Conservation (phyloP, 2,797 vertebrate species). For the Fratercula arctica region DNA sequence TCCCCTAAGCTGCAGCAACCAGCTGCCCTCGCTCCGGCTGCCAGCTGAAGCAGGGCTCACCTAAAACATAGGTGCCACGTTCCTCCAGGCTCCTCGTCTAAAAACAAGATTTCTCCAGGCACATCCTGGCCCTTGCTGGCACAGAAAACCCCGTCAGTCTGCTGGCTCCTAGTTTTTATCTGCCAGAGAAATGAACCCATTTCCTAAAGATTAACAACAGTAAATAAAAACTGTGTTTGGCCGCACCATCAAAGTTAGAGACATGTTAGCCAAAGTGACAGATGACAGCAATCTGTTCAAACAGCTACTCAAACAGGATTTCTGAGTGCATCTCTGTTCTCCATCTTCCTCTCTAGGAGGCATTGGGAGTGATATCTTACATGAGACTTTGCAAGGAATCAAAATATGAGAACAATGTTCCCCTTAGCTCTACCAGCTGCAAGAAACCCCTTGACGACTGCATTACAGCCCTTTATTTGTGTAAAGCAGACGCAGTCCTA, state of each 20-base stretch:
- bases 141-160: background rate
- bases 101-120: background rate
- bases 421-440: background rate
- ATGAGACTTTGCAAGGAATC: background rate
- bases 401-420: background rate
- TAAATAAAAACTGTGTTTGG: background rate
- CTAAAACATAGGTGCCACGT: fast-evolving
- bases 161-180: background rate
- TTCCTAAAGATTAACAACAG: background rate
- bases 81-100: background rate
- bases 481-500: background rate
- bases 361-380: background rate
- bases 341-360: background rate
- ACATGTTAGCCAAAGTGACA: background rate
- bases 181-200: fast-evolving
- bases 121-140: background rate
- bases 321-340: background rate
- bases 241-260: background rate
- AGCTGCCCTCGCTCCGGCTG: background rate
- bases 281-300: background rate
- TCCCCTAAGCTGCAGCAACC: background rate
- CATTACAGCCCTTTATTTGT: background rate
- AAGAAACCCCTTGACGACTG: background rate
- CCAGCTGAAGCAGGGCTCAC: background rate
- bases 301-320: background rate